A percentile compares a stretch with the other conserved stretches of the same genome.
Conservation (phyloP, 92 coral and sea anemone genomes). For the Pocillopora grandis region DNA sequence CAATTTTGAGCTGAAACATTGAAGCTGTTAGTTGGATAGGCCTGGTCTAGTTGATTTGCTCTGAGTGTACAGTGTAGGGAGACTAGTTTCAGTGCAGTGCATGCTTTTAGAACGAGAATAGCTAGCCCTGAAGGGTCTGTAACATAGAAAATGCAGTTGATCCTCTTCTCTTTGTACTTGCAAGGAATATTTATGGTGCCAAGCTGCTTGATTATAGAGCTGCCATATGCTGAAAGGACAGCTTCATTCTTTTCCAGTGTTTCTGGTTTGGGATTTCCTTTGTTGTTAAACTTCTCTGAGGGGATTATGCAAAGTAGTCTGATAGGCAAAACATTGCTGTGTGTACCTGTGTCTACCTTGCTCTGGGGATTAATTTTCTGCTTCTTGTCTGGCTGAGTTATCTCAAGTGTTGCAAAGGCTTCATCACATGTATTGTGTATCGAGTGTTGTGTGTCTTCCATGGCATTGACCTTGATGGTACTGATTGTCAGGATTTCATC, state of each 20-base stretch:
- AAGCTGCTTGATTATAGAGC: slow-evolving; percentile 10
- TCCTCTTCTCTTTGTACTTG: not conserved
- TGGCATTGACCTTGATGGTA: not conserved
- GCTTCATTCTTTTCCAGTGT: slow-evolving; percentile 36
- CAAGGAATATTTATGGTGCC: not conserved
- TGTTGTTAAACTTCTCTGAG: slow-evolving; percentile 14
- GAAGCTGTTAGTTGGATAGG: no score
- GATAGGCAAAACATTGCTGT: slow-evolving; percentile 50
- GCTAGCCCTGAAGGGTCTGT: slow-evolving; percentile 44
- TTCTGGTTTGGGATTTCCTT: slow-evolving; percentile 42
- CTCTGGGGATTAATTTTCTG: slow-evolving; percentile 20
- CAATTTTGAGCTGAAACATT: no score
- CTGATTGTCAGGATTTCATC: not conserved
- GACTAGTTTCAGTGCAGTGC: slow-evolving; percentile 46
- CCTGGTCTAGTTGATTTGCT: not conserved
- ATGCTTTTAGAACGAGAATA: slow-evolving; percentile 41
- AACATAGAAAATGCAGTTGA: not conserved
- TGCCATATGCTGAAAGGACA: slow-evolving; percentile 42
- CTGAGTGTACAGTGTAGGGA: slow-evolving; percentile 42
- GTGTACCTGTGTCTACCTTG: slow-evolving; percentile 46
- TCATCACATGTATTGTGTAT: slow-evolving; percentile 3
- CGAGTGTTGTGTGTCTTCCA: not conserved
- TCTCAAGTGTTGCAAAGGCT: slow-evolving; percentile 23
- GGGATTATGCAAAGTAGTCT: slow-evolving; percentile 35
- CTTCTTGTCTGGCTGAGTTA: slow-evolving; percentile 14